A percentile compares a stretch with the other conserved stretches of the same genome.
Evolutionary conservation across 2,113 vertebrate species (phyloP).

Genomic region (Haliaeetus leucogaster): DNA sequence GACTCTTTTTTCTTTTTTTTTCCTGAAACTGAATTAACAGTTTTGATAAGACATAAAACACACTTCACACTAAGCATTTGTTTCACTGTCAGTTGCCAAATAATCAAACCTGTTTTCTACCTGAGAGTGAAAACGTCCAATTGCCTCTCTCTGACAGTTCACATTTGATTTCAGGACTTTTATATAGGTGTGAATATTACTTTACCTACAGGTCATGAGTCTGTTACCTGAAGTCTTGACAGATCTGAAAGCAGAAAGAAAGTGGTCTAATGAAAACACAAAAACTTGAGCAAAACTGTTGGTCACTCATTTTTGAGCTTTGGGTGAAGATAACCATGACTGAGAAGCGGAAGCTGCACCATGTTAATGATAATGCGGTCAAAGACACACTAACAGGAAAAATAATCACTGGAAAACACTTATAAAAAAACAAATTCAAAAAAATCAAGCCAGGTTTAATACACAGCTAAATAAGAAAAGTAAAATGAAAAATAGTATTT

Average conservation of each 20-base stretch:
- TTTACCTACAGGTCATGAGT: neutral
- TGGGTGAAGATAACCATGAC: neutral
- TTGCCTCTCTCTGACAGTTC: neutral
- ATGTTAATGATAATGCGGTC: neutral
- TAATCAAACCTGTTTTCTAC: neutral
- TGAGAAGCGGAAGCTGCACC: neutral
- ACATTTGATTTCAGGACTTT: neutral
- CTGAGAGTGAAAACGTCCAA: neutral
- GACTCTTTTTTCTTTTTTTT: neutral
- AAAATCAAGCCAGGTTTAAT: neutral
- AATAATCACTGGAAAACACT: neutral
- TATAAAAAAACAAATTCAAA: neutral
- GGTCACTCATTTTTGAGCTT: neutral
- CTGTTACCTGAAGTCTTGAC: neutral
- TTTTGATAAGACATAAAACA: neutral
- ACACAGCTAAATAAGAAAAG: neutral
- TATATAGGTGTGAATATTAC: conserved; percentile 4
- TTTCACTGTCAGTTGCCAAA: neutral
- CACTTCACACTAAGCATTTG: neutral
- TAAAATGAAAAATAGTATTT: neutral
- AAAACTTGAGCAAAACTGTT: neutral
- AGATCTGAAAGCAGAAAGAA: neutral
- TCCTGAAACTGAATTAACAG: neutral
- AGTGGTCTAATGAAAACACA: neutral
- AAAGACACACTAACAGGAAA: neutral